Base-by-base conservation (phyloP, 2,888 invertebrate species). In the Dynastes hyllus region DNA sequence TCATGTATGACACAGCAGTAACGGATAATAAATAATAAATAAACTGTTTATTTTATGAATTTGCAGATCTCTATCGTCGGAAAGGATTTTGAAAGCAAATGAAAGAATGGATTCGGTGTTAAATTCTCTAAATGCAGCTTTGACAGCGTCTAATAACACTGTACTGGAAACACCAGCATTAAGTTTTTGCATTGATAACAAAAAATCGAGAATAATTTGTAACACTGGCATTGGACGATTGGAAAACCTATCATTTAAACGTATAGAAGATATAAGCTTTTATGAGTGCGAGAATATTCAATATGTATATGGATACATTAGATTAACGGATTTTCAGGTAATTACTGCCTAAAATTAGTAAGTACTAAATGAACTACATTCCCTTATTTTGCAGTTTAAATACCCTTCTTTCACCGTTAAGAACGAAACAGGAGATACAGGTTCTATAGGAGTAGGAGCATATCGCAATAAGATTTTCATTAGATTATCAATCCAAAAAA, bases 281-380 rank as follows among this genome's bases (percentile, higher is more conserved):
- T 73, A 73, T 37, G 58, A 73, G 58, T 32, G 8, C 6, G 11
- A 58, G 1, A 58, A 58, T 1, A 22, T 73, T 22, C 73, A 58
- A 8, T 58, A 73, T 32, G 2, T 73, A 11, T 73, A 73, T 58
- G 73, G 73, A 58, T 58, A 58, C 27, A 40, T 73, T 61, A 73
- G 16, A 58, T 40, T 73, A 16, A 6, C 0, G 6, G n/a, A 58
- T 40, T 58, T 73, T 37, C 2, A 40, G 58, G 73, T 58, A 55
- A 37, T 16, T 40, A 32, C 13, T 32, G 4, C 13, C 32, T 8
- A 67, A n/a, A 22, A 6, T 9, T 13, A 16, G 11, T 37, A 40
- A 37, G 16, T 27, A 16, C 55, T 6, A 8, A 8, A 22, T 22
- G 5, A 27, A 22, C 3, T n/a, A 5, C 13, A 13, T 0, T 32